Evolutionary conservation across 2,113 vertebrate genomes (phyloP).

Genomic region (Proteles cristata): DNA sequence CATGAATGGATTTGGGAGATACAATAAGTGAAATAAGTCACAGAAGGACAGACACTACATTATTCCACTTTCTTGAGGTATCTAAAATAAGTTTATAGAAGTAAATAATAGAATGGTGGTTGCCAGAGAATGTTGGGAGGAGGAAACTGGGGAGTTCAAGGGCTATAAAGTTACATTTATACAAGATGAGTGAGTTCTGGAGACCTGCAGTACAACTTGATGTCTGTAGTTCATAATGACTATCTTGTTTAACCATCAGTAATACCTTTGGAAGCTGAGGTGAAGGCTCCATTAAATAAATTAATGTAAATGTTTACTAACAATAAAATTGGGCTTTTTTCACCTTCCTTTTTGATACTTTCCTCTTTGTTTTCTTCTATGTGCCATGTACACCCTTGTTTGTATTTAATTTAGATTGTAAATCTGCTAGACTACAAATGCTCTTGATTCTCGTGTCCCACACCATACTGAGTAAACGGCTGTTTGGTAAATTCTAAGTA

Average conservation of each 20-base stretch:
- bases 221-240: neutral
- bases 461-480: neutral
- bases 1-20: neutral
- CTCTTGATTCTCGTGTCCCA: neutral
- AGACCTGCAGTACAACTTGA: neutral
- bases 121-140: neutral
- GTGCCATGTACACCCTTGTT: neutral
- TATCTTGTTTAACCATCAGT: neutral
- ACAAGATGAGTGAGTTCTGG: neutral
- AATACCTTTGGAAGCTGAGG: neutral
- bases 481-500: conserved; percentile 50
- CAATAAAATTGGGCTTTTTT: neutral
- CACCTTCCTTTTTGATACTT: neutral
- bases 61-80: neutral
- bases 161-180: neutral
- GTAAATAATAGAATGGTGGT: neutral
- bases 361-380: neutral
- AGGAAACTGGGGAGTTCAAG: neutral
- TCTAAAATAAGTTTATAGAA: neutral
- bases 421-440: neutral
- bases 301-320: neutral
- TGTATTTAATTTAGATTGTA: conserved; percentile 27
- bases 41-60: neutral
- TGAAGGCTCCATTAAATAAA: neutral
- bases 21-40: neutral